Evolutionary conservation across 2,797 vertebrate species (phyloP), one percentile per base, ranked within the genome.

Genomic region (Cossypha niveicapilla): DNA sequence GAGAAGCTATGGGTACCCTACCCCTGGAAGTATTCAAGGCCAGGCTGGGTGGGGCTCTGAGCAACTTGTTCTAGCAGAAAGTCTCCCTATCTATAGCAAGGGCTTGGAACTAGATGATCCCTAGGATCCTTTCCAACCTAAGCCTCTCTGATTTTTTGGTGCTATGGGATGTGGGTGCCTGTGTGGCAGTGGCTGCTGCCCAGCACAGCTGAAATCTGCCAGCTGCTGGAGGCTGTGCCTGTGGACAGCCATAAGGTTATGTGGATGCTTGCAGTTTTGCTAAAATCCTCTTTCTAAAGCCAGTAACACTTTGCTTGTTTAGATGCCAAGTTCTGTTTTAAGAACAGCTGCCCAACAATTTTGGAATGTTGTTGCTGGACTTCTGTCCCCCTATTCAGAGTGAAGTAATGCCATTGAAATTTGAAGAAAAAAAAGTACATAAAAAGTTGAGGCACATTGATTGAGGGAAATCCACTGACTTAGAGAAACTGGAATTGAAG

Each of bases 91-190:
- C 50, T 10, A 9, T 11, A 21, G 23, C 17, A 37, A 48, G 27
- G 14, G 35, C 4, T 44, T 70, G 37, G 50, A 44, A 34, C 4
- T 6, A 18, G 50, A 25, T 18, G n/a, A 30, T 30, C 27, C 57
- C 28, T 50, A 37, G 58, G n/a, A 62, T 37, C 17, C 35, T 17
- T 50, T 57, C 35, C 35, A 21, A 57, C 19, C 11, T 21, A 23
- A 57, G 5, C 17, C 10, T 35, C 13, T 48, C 17, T 62, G 50
- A 17, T 63, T 63, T 34, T 17, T 18, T 11, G 28, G 41, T 9
- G 16, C 0, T 1, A 32, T n/a, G 1, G 44, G 57, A 13, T 7
- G 1, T 13, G 42, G 15, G 37, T 56, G 44, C 21, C 34, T 39
- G 13, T n/a, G 34, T 57, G 56, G 32, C 7, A 16, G 44, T 37